phyloP scores from a whole-genome alignment of 2,888 invertebrate genomes.

The Sminthurides aquaticus region DNA sequence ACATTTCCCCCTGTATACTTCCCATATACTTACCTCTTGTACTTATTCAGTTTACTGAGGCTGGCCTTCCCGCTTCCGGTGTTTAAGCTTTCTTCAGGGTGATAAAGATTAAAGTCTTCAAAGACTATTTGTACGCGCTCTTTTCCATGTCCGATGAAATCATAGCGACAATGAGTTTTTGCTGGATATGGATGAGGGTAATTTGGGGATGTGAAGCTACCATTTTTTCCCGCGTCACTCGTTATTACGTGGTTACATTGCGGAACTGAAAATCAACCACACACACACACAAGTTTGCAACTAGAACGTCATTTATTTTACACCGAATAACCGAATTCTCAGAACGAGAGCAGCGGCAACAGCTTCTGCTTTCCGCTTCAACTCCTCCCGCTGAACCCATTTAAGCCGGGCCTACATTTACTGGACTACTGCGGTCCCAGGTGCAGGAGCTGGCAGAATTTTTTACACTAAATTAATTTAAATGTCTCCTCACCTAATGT shows the following conservation, averaged over 20 bases:
- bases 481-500: constrained; percentile 34
- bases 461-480: background rate
- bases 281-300: constrained; percentile 5
- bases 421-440: too few relatives aligned
- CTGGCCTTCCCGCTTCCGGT: background rate
- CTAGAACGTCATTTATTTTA: too few relatives aligned
- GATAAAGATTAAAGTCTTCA: constrained; percentile 72
- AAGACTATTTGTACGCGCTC: constrained; percentile 79
- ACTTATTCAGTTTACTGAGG: constrained; percentile 8
- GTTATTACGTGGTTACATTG: constrained; percentile 35
- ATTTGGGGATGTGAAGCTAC: constrained; percentile 74
- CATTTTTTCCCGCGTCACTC: constrained; percentile 73
- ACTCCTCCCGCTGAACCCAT: too few relatives aligned
- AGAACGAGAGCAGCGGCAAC: too few relatives aligned
- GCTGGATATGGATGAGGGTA: constrained; percentile 74
- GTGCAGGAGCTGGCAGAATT: too few relatives aligned
- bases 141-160: constrained; percentile 76
- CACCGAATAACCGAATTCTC: background rate
- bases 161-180: constrained; percentile 75
- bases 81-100: constrained; percentile 47
- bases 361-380: background rate
- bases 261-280: constrained; percentile 30
- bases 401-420: too few relatives aligned
- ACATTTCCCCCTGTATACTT: too few relatives aligned
- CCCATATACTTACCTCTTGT: constrained; percentile 15